Conservation (phyloP, 2,113 vertebrate species). For the Toxostoma redivivum region DNA sequence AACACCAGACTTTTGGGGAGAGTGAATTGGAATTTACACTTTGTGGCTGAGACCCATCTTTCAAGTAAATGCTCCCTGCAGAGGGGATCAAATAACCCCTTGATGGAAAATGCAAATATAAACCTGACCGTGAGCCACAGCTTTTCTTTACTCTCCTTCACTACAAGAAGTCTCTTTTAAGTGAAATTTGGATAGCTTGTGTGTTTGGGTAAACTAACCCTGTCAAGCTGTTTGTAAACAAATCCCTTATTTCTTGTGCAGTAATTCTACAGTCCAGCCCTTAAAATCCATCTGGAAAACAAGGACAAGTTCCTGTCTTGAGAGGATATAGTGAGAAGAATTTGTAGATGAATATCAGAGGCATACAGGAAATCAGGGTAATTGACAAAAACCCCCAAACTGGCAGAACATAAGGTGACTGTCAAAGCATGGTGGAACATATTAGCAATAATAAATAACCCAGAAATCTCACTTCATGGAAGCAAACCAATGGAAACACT, state of each 20-base stretch:
- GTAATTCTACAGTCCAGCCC: background rate
- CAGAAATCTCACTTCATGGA: constrained; percentile 20
- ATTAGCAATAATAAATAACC: constrained; percentile 25
- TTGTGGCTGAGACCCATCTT: background rate
- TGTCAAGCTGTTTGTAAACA: background rate
- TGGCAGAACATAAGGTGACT: constrained; percentile 4
- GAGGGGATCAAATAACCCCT: constrained; percentile 32
- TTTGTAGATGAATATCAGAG: background rate
- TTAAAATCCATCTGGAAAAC: background rate
- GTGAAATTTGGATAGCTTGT: background rate
- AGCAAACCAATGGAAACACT: constrained; percentile 15
- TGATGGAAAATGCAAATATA: constrained; percentile 43
- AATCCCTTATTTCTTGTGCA: background rate
- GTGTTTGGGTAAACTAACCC: background rate
- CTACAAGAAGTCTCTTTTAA: background rate
- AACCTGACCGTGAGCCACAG: background rate
- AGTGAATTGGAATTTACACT: constrained; percentile 14
- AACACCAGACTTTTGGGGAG: background rate
- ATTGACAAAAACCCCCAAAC: background rate
- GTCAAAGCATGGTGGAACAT: background rate
- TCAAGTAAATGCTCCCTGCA: constrained; percentile 16
- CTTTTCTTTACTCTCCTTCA: background rate
- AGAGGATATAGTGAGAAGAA: background rate
- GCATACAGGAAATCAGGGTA: background rate
- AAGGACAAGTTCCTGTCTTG: background rate